Evolutionary conservation across 2,797 vertebrate species (phyloP), one percentile per base, ranked within the genome.

Genomic region (Gobio occitaniae): DNA sequence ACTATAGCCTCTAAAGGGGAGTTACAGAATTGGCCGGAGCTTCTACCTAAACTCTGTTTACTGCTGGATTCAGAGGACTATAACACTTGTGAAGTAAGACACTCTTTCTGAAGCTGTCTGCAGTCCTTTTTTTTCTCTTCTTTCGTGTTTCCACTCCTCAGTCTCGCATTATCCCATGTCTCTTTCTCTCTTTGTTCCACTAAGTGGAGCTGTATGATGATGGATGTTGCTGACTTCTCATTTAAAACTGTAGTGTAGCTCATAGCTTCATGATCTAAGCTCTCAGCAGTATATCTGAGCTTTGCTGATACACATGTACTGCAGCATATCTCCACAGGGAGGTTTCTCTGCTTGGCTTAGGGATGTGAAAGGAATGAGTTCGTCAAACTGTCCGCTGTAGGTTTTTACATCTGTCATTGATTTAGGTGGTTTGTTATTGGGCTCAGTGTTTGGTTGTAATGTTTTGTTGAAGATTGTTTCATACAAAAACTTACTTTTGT

Each of bases 1-100:
- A 99, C 98, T 3, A 99, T 99, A 88, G 97, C 98, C 11, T 99
- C 98, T 85, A 99, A 99, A 90, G 98, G 97, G 78, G 97, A 99
- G 85, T 94, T 99, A 17, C 98, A 99, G 89, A 99, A 99, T 92
- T 99, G 98, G 98, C 98, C 97, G 0, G 97, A 99, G 84, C 97
- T 99, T 44, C 93, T 99, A 86, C 98, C 98, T 63, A 98, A 99
- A 91, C 97, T 99, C 84, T 99, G 98, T 89, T 94, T 94, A 87
- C 93, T 99, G 25, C 94, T 99, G 94, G 98, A 99, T 91, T 99
- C 98, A 47, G 97, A 99, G 90, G 98, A 99, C 93, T 99, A 99
- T 90, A 99, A 99, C 93, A 99, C 98, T 9, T 99, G 98, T 92
- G 98, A 99, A 94, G 98, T 99, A 92, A 89, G 86, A 54, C 21